These are phyloP conservation scores for Napeogenes sylphis DNA, from an alignment of 2,888 invertebrate species.

Conservation along the genomic window DNA sequence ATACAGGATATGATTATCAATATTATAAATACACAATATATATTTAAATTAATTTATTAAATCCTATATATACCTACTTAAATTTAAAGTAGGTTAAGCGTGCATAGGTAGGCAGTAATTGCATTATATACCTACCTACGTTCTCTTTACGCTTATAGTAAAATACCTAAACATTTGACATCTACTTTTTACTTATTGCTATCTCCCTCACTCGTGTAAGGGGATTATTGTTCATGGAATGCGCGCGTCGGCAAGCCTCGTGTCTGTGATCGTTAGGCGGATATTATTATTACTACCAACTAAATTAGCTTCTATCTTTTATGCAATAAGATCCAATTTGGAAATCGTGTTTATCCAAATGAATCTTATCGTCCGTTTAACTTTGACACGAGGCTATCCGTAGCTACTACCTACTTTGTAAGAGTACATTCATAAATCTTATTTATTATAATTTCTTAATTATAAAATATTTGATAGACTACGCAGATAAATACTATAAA, in stretches of 20 bases:
- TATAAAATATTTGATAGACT: constrained; percentile 12
- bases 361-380: constrained; percentile 33
- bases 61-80: constrained; percentile 35
- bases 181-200: constrained; percentile 68
- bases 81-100: constrained; percentile 62
- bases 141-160: constrained; percentile 67
- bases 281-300: constrained; percentile 37
- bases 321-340: constrained; percentile 46
- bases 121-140: constrained; percentile 70
- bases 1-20: constrained; percentile 10
- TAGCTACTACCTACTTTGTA: constrained; percentile 73
- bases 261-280: constrained; percentile 45
- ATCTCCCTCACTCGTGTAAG: constrained; percentile 63
- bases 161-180: constrained; percentile 77
- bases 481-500: not conserved
- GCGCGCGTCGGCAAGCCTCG: constrained; percentile 77
- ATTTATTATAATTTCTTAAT: constrained; percentile 45
- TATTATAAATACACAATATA: not conserved
- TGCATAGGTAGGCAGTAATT: constrained; percentile 71
- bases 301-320: constrained; percentile 31
- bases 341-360: constrained; percentile 33
- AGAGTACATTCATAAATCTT: constrained; percentile 71
- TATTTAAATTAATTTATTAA: too few relatives aligned
- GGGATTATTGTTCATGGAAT: constrained; percentile 72
- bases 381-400: constrained; percentile 64